phyloP scores from a whole-genome alignment of 2,113 vertebrate genomes.

The Astatoreochromis straeleni region DNA sequence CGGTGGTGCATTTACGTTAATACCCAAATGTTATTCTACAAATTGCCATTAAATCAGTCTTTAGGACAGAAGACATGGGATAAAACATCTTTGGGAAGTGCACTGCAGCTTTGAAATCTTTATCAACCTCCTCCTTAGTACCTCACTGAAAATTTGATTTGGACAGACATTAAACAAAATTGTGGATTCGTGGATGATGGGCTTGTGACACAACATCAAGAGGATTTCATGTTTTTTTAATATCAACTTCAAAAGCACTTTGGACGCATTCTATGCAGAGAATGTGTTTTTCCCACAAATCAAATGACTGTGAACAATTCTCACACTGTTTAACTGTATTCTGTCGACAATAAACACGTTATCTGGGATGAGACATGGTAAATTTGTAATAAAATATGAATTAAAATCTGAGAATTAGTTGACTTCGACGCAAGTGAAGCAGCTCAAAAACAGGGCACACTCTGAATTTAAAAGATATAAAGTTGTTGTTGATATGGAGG shows the following conservation, averaged over 20 bases:
- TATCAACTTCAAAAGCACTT: constrained; percentile 61
- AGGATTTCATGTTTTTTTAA: constrained; percentile 37
- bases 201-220: constrained; percentile 56
- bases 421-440: neutral
- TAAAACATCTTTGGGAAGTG: neutral
- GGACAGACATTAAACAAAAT: constrained; percentile 63
- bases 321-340: neutral
- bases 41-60: neutral
- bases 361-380: constrained; percentile 13
- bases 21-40: neutral
- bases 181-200: constrained; percentile 43
- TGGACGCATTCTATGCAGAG: constrained; percentile 31
- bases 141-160: constrained; percentile 45
- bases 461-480: neutral
- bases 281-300: constrained; percentile 17
- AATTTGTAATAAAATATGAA: neutral
- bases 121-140: neutral
- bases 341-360: neutral
- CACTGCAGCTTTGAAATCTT: neutral
- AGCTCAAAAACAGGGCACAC: neutral
- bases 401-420: neutral
- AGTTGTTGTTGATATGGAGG: neutral
- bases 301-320: constrained; percentile 27
- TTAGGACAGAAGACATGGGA: neutral
- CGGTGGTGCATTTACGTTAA: neutral